Base-by-base conservation (phyloP, 2,797 vertebrate species). In the Enteromius afrohamiltoni region DNA sequence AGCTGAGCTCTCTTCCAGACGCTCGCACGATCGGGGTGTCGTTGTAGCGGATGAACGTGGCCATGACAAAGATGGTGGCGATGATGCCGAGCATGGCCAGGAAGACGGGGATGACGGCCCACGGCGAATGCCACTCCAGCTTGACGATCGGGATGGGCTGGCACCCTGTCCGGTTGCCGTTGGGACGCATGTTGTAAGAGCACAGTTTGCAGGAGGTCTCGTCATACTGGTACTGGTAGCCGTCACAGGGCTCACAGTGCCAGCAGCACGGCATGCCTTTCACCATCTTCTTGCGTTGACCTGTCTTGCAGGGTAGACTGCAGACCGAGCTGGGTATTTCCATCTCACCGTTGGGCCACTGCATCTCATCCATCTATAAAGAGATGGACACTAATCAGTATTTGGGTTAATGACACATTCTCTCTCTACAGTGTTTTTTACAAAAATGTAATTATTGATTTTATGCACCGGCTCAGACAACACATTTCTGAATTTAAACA, bases 1-100 rank as follows among this genome's bases (percentile, higher is more conserved):
- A 99, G 93, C 98, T 99, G 89, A 99, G 96, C 87, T 99, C 98
- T 47, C 98, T 92, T 34, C 98, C 98, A 0, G 97, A 99, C 0
- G 98, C 98, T n/a, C 97, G 93, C 65, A 99, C 98, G 0, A 99
- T 99, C 2, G 98, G 98, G 0, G 98, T 99, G 91, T 99, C 97
- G 6, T 99, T 99, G 90, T 99, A 97, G 64, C 97, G 95, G 83
- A 99, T 92, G 87, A 99, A 99, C 0, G 98, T 99, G 0, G 96
- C 98, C 96, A 99, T 95, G 83, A 99, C 98, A 1, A 99, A 99
- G 89, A 98, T 97, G 90, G 98, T 99, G 92, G 98, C 98, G 0
- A 97, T 92, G 91, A 99, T 99, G 0, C 98, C 98, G n/a, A 99
- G 93, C 97, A 99, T 97, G 80, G 98, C 98, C 88, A 99, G 89